Percentiles rank a stretch among this genome's conserved stretches.
phyloP scores from a whole-genome alignment of 2,888 invertebrate species.

The Protodeltote pygarga region DNA sequence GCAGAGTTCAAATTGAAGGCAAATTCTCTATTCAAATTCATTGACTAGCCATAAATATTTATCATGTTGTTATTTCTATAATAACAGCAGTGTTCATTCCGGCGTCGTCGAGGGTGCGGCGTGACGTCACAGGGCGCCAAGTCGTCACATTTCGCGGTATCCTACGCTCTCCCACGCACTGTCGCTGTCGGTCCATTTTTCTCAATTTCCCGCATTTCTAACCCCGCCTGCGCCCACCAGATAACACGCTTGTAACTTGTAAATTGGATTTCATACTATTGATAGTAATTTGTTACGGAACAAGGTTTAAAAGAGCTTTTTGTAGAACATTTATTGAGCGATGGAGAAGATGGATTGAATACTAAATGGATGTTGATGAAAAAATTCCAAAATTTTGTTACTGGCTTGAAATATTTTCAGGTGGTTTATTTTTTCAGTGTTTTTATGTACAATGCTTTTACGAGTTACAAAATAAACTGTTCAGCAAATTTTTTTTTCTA shows the following conservation, averaged over 20 bases:
- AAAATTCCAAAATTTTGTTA: too few relatives aligned
- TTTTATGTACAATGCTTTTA: too few relatives aligned
- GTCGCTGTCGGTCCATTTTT: conserved; percentile 57
- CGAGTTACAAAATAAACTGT: too few relatives aligned
- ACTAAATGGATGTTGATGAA: too few relatives aligned
- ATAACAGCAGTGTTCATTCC: conserved; percentile 23
- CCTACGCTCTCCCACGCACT: conserved; percentile 41
- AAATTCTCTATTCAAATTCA: conserved; percentile 26
- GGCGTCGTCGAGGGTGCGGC: conserved; percentile 35
- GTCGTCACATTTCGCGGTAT: conserved; percentile 48
- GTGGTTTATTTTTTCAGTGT: too few relatives aligned
- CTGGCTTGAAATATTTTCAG: too few relatives aligned
- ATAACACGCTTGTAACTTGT: conserved; percentile 62
- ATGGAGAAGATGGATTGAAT: too few relatives aligned
- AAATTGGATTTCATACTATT: conserved; percentile 63
- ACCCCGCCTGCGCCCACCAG: conserved; percentile 70
- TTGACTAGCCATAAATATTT: conserved; percentile 40
- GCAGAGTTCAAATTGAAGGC: conserved; percentile 1
- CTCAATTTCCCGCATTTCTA: conserved; percentile 74
- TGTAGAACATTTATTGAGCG: conserved; percentile 7
- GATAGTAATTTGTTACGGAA: conserved; percentile 42
- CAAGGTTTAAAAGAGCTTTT: conserved; percentile 11
- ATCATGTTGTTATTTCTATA: conserved; percentile 40
- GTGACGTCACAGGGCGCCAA: conserved; percentile 66
- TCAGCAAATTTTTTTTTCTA: too few relatives aligned